These are phyloP conservation scores for Helicoverpa armigera DNA, from an alignment of 1,140 invertebrate species.

Conservation along the genomic window DNA sequence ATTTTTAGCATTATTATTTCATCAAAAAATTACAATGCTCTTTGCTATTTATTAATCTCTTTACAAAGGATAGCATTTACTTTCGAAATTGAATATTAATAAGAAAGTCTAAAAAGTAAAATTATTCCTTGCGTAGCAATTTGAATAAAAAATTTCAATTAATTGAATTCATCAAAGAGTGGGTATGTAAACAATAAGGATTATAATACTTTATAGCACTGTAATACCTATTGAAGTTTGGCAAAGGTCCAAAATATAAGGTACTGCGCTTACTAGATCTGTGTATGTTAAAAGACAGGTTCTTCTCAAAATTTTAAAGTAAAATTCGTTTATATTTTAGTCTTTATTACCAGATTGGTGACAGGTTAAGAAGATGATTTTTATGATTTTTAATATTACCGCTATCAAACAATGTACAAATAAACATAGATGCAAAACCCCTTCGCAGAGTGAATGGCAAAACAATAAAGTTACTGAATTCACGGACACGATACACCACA, in stretches of 20 bases:
- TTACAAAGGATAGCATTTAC: neutral
- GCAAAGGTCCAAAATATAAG: neutral
- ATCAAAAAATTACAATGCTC: neutral
- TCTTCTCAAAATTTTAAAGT: too few relatives aligned
- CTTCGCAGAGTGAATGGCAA: too few relatives aligned
- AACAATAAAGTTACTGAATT: neutral
- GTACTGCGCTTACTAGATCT: too few relatives aligned
- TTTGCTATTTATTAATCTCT: neutral
- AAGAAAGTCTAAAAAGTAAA: neutral
- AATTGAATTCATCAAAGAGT: constrained; percentile 6
- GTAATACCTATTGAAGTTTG: neutral
- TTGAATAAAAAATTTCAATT: neutral
- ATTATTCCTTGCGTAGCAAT: neutral
- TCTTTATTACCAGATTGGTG: too few relatives aligned
- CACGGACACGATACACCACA: neutral
- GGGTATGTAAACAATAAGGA: neutral
- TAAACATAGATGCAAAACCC: too few relatives aligned
- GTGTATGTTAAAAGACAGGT: too few relatives aligned
- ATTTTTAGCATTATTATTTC: neutral
- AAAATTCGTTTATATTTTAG: too few relatives aligned
- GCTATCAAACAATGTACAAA: too few relatives aligned
- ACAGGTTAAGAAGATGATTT: too few relatives aligned
- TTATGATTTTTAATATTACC: too few relatives aligned
- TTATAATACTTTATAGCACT: neutral
- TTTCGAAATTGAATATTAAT: constrained; percentile 2